Evolutionary conservation across 2,797 vertebrate species (phyloP).

Genomic region (Taeniopygia guttata): DNA sequence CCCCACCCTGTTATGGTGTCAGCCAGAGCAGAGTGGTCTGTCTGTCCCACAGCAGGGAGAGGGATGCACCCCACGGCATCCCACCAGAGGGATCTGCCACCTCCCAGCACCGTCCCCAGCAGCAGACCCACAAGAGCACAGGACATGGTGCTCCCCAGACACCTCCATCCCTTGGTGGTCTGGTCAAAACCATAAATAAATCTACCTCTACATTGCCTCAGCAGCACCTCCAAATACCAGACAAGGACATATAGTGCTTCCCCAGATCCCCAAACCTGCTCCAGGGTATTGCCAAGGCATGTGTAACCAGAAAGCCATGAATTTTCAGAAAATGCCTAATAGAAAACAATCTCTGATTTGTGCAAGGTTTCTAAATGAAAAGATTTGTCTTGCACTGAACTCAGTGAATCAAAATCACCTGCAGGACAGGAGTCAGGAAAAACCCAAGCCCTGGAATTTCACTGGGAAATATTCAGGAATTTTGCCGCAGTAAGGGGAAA

Average conservation of each 20-base stretch:
- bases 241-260: background rate
- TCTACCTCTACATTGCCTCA: background rate
- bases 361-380: background rate
- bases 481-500: background rate
- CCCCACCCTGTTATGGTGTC: accelerated
- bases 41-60: background rate
- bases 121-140: background rate
- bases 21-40: accelerated
- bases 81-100: background rate
- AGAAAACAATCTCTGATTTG: background rate
- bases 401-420: background rate
- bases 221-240: background rate
- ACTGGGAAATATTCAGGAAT: background rate
- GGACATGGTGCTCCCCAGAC: accelerated
- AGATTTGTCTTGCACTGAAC: background rate
- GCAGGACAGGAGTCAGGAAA: background rate
- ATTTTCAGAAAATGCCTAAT: background rate
- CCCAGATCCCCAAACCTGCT: background rate
- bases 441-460: background rate
- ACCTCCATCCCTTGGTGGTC: accelerated
- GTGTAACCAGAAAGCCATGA: accelerated
- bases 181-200: background rate
- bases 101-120: background rate
- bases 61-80: background rate
- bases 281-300: background rate